Conservation (phyloP, 37 sponge, comb jelly and placozoan genomes). For the Oscarella lobularis region DNA sequence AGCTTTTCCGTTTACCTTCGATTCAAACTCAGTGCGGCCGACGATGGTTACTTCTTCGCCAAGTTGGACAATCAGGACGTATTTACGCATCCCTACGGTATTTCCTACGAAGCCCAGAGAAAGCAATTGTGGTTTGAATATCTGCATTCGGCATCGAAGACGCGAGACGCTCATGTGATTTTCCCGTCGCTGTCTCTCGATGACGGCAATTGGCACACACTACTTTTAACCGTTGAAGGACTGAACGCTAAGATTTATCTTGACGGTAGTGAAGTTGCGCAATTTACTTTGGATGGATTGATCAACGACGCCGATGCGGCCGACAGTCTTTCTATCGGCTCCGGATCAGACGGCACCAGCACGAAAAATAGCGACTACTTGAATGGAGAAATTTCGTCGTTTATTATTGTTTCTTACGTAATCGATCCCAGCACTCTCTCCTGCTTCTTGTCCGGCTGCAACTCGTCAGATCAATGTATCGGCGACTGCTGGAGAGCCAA, state of each 20-base stretch:
- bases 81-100: not conserved
- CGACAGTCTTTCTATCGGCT: not conserved
- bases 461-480: not conserved
- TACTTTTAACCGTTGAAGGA: not conserved
- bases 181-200: not conserved
- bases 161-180: not conserved
- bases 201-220: not conserved
- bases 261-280: not conserved
- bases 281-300: not conserved
- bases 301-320: not conserved
- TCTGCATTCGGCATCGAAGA: not conserved
- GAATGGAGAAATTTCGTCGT: not conserved
- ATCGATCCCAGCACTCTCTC: not conserved
- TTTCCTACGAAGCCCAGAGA: not conserved
- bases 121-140: not conserved
- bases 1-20: not conserved
- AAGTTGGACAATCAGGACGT: not conserved
- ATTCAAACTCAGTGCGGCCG: not conserved
- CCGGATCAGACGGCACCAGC: too few species aligned
- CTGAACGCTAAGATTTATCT: not conserved
- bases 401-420: not conserved
- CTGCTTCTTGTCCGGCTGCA: slow-evolving; percentile 1
- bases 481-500: not conserved
- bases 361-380: not conserved
- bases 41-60: not conserved